Evolutionary conservation across 2,113 vertebrate species (phyloP).

Genomic region (Dipodomys stephensi): DNA sequence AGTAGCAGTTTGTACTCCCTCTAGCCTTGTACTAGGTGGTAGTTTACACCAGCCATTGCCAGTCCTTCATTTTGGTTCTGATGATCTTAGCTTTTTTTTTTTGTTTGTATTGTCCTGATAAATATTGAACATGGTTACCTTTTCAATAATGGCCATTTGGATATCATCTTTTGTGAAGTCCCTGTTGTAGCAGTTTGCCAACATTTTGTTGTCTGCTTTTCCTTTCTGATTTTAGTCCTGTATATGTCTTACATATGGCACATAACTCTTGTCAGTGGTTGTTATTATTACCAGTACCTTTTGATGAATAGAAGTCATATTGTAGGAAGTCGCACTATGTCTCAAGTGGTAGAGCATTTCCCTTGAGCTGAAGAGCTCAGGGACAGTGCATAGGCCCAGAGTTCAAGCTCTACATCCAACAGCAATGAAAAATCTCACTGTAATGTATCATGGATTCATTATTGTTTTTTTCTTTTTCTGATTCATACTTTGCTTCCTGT

Average conservation of each 20-base stretch:
- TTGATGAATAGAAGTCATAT: neutral
- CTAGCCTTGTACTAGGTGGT: neutral
- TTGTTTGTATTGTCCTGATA: neutral
- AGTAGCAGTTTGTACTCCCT: neutral
- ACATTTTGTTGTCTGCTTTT: neutral
- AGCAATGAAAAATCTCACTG: neutral
- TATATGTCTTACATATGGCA: neutral
- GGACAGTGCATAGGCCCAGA: no score
- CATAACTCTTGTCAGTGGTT: neutral
- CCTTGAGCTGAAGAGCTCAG: no score
- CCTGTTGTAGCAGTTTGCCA: neutral
- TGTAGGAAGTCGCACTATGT: no score
- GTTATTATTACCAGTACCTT: neutral
- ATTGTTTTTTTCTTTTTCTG: neutral
- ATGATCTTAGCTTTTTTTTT: neutral
- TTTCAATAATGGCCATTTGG: neutral
- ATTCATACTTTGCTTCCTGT: neutral
- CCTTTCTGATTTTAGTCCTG: neutral
- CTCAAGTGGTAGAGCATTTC: no score
- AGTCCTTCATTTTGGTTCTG: neutral
- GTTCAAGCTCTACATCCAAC: no score
- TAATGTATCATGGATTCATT: neutral
- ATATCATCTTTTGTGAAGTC: neutral
- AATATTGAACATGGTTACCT: neutral
- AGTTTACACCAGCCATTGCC: fast-evolving